Evolutionary conservation across 2,797 vertebrate genomes (phyloP).

Genomic region (Sardinella longiceps): DNA sequence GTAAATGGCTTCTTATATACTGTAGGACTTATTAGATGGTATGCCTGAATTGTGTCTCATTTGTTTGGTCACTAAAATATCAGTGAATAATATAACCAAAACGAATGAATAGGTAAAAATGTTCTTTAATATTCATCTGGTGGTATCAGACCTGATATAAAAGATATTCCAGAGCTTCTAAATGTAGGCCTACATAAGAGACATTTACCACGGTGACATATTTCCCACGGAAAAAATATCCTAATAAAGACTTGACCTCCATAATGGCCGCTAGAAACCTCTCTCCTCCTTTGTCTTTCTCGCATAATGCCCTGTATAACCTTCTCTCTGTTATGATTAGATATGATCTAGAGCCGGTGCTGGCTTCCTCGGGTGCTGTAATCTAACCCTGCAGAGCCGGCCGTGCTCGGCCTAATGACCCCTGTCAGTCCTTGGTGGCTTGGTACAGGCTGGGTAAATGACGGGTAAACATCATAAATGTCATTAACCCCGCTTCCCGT

Average conservation of each 20-base stretch:
- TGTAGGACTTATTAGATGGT: too few species aligned
- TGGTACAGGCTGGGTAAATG: constrained; percentile 80
- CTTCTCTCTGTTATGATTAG: constrained; percentile 26
- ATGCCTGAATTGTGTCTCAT: too few species aligned
- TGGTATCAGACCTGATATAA: not conserved
- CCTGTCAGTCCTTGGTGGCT: constrained; percentile 72
- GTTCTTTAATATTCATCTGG: too few species aligned
- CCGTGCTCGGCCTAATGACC: constrained; percentile 54
- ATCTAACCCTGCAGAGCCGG: constrained; percentile 6
- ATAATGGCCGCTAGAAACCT: not conserved
- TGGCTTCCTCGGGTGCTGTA: constrained; percentile 30
- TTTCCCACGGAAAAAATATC: not conserved
- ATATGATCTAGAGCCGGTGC: constrained; percentile 9
- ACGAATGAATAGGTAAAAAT: too few species aligned
- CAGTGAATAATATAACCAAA: too few species aligned
- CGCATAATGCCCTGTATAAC: not conserved
- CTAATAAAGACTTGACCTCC: not conserved
- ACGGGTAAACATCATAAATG: constrained; percentile 76
- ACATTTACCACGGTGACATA: not conserved
- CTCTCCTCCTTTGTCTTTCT: not conserved
- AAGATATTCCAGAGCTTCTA: not conserved
- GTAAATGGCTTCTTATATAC: too few species aligned
- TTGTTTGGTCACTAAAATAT: too few species aligned
- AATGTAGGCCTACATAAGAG: not conserved
- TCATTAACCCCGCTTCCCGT: constrained; percentile 60